phyloP scores from a whole-genome alignment of 1,140 invertebrate genomes.

The Drosophila insularis region DNA sequence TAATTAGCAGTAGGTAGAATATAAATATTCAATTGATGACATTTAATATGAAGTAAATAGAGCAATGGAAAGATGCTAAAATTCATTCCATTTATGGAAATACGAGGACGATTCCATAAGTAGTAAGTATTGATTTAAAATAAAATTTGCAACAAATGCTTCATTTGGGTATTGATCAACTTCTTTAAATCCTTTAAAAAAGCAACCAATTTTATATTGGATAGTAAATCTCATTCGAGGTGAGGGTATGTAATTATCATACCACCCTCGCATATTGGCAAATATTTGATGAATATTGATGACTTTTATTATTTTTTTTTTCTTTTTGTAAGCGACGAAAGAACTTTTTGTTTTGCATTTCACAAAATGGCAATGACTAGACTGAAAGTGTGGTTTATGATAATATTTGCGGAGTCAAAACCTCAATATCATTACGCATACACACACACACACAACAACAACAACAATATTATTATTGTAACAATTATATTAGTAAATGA shows the following conservation, averaged over 20 bases:
- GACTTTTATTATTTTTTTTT: conserved; percentile 13
- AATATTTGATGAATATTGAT: conserved; percentile 61
- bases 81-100: too few species aligned
- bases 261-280: too few species aligned
- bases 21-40: conserved; percentile 55
- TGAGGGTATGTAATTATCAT: too few species aligned
- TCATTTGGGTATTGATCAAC: too few species aligned
- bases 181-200: too few species aligned
- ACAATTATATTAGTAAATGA: conserved; percentile 78
- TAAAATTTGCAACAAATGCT: too few species aligned
- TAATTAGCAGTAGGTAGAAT: conserved; percentile 5
- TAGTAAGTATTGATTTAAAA: too few species aligned
- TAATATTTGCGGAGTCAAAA: background rate
- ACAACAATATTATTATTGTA: conserved; percentile 29
- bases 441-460: conserved; percentile 19
- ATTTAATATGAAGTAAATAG: too few species aligned
- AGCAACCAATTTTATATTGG: too few species aligned
- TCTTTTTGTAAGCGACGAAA: background rate
- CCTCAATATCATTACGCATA: conserved; percentile 52
- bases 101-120: too few species aligned
- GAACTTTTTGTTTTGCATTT: too few species aligned
- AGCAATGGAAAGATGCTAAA: background rate
- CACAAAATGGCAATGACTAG: conserved; percentile 34
- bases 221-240: too few species aligned
- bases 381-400: background rate